These are phyloP conservation scores for Pogonomyrmex californicus DNA, from an alignment of 1,140 invertebrate genomes.

Conservation along the genomic window DNA sequence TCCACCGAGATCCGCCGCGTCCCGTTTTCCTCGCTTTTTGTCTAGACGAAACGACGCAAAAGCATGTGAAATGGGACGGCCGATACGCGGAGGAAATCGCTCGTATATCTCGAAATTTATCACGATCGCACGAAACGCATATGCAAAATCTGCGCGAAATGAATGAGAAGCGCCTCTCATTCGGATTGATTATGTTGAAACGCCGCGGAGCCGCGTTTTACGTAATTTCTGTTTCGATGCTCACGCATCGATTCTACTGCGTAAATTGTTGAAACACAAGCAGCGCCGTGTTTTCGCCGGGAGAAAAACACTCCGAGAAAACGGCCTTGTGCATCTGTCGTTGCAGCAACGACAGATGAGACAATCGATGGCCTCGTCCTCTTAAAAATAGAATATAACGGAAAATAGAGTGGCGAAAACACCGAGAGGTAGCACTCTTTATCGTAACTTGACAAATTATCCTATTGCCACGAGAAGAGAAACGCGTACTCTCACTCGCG, in stretches of 20 bases:
- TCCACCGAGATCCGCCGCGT: constrained; percentile 43
- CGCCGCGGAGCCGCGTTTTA: not conserved
- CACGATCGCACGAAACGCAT: constrained; percentile 26
- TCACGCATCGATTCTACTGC: not conserved
- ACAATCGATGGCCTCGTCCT: constrained; percentile 6
- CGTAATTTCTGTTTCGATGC: not conserved
- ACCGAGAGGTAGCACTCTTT: not conserved
- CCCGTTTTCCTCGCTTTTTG: constrained; percentile 49
- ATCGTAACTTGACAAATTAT: constrained; percentile 8
- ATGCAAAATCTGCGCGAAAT: not conserved
- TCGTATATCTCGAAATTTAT: constrained; percentile 40
- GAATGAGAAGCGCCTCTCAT: not conserved
- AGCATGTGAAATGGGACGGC: constrained; percentile 34
- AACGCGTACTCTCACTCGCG: not conserved
- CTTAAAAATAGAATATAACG: constrained; percentile 17
- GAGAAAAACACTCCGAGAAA: not conserved
- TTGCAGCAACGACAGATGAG: constrained; percentile 1
- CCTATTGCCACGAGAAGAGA: not conserved
- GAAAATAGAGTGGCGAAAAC: constrained; percentile 33
- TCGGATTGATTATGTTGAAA: constrained; percentile 17
- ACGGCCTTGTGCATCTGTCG: not conserved
- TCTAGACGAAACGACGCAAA: constrained; percentile 13
- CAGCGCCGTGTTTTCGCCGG: not conserved
- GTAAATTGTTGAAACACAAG: not conserved
- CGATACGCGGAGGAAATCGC: constrained; percentile 34